Base-by-base conservation (phyloP, 2,797 vertebrate genomes). In the Enoplosus armatus region DNA sequence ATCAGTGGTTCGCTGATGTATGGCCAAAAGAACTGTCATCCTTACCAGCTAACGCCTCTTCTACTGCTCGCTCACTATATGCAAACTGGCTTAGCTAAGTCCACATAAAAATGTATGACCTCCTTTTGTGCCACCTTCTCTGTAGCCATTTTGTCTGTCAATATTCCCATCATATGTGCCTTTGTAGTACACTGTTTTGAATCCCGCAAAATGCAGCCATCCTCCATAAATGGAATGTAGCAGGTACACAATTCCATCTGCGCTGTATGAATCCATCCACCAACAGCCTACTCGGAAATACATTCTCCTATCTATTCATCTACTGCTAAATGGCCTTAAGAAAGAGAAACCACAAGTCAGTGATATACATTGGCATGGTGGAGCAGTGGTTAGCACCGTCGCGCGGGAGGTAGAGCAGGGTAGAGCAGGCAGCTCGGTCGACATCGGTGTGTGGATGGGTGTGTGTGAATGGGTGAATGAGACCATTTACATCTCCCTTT, bases 11-110 rank as follows among this genome's bases (percentile, higher is more conserved):
- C 1, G 20, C 70, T 5, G 37, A 54, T 7, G 26, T 20, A 9
- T 47, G 37, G 61, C 29, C 68, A 60, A 47, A 55, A 37, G 29
- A 77, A 24, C 24, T 55, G 10, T 26, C n/a, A 27, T 60, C 29
- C 2, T 8, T 79, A 20, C 41, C 39, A 31, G n/a, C 18, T 14
- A 29, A 29, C 5, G 3, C 1, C 3, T 9, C 24, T 16, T 79
- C 70, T 3, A 31, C 6, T 4, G 31, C 29, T 24, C 4, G 20
- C 18, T 45, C 7, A 7, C 39, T 41, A 41, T 2, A 41, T 41
- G 39, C 12, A 0, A 41, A 14, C 39, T 14, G 3, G 39, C 12
- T 41, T 41, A 14, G 39, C 12, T 14, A 41, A 15, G 1, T 41
- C 39, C 2, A 41, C 39, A 41, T 41, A 41, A 41, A 41, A 15